Conservation (phyloP, 2,113 vertebrate genomes). For the Siniperca knerii region DNA sequence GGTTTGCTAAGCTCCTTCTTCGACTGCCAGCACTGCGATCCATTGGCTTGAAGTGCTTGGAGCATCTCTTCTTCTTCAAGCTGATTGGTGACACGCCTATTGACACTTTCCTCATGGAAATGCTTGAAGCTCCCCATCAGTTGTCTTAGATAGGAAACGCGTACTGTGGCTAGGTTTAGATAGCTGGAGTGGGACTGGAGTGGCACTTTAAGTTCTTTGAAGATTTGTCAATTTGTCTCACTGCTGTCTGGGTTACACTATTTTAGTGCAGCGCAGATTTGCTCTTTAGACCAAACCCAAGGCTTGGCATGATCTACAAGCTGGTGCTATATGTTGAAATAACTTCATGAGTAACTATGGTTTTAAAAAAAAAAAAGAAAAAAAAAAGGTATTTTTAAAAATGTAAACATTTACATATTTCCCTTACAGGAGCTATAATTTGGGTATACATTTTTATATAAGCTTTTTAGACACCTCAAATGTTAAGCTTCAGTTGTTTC, state of each 20-base stretch:
- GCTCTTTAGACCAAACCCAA: slow-evolving; percentile 84
- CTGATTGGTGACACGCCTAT: slow-evolving; percentile 95
- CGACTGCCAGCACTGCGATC: slow-evolving; percentile 91
- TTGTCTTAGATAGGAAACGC: slow-evolving; percentile 83
- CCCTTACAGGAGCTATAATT: slow-evolving; percentile 78
- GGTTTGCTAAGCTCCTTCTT: slow-evolving; percentile 94
- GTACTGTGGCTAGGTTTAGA: slow-evolving; percentile 76
- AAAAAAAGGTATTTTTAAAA: slow-evolving; percentile 76
- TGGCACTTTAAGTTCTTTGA: slow-evolving; percentile 86
- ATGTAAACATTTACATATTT: slow-evolving; percentile 79
- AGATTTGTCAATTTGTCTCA: slow-evolving; percentile 84
- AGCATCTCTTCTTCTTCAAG: slow-evolving; percentile 97
- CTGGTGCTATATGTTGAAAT: slow-evolving; percentile 86
- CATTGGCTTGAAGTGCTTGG: slow-evolving; percentile 93
- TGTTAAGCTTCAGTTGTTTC: slow-evolving; percentile 73
- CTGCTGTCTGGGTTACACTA: slow-evolving; percentile 82
- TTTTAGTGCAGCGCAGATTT: slow-evolving; percentile 81
- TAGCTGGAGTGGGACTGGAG: slow-evolving; percentile 84
- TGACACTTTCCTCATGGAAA: slow-evolving; percentile 97
- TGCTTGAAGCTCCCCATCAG: slow-evolving; percentile 95
- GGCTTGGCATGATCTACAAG: slow-evolving; percentile 82
- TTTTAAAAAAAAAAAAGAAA: slow-evolving; percentile 50
- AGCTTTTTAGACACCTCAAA: slow-evolving; percentile 81
- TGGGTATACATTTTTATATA: slow-evolving; percentile 85
- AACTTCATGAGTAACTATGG: slow-evolving; percentile 79